These are phyloP conservation scores for Melopsittacus undulatus DNA, from an alignment of 2,797 vertebrate genomes.

Conservation along the genomic window DNA sequence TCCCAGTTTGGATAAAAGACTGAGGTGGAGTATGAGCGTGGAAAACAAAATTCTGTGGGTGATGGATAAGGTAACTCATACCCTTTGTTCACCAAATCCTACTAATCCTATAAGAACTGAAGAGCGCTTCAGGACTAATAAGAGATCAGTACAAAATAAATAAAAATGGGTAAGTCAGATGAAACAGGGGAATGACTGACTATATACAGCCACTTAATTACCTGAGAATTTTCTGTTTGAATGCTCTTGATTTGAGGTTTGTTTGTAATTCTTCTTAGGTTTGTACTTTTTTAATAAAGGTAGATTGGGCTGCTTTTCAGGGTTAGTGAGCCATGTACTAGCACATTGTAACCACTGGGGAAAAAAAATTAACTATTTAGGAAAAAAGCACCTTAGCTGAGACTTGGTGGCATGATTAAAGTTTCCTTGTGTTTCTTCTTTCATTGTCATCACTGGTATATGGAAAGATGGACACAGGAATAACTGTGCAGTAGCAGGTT, in stretches of 20 bases:
- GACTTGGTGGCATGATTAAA: not conserved
- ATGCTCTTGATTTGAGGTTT: not conserved
- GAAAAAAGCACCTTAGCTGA: not conserved
- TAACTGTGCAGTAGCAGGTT: not conserved
- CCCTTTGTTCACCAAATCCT: not conserved
- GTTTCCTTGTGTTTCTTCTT: not conserved
- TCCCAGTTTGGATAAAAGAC: not conserved
- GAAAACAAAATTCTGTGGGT: not conserved
- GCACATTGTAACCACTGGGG: not conserved
- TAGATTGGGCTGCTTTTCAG: not conserved
- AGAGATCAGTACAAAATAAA: not conserved
- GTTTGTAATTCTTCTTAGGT: not conserved
- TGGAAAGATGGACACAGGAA: not conserved
- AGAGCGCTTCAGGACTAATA: not conserved
- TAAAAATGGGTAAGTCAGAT: not conserved
- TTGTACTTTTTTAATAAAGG: not conserved
- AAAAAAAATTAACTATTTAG: not conserved
- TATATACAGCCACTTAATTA: not conserved
- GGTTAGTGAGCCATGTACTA: not conserved
- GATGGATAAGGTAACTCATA: not conserved
- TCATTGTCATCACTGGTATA: not conserved
- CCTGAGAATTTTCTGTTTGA: not conserved
- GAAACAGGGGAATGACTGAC: not conserved
- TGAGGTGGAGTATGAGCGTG: not conserved
- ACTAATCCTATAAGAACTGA: not conserved